Evolutionary conservation across 2,888 invertebrate genomes (phyloP), one percentile per base, ranked within the genome.

Genomic region (Synergus itoensis): DNA sequence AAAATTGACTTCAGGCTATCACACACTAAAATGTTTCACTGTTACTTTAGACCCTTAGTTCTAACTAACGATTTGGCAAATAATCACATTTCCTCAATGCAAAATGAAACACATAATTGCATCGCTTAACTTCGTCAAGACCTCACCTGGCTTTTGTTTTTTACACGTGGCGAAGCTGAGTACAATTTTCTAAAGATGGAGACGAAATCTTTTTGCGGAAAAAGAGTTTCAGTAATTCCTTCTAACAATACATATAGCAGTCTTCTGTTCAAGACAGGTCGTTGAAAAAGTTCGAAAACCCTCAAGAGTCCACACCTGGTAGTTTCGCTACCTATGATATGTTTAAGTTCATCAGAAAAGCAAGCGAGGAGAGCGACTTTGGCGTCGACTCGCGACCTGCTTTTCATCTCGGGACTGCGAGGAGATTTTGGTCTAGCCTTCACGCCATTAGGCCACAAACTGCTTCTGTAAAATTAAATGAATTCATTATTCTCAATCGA

Each of bases 241-340:
- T 98, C 98, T 40, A 98, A 93, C 43, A 98, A 92, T 18, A 98
- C 97, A 89, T 97, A 96, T 76, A 96, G 93, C 77, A 98, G 93
- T 87, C 98, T 94, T 89, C 95, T 94, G 92, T 99, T 99, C 79
- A 98, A 94, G 86, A 96, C 95, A 84, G 96, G 95, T 86, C 96
- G 95, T 93, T 98, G 98, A 87, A 98, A 96, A 87, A 98, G 94
- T 89, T 98, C 97, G 91, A 98, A 98, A 41, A 98, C 95, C 16
- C 96, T 95, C 77, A 97, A 93, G 16, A 98, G 93, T 5, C 98
- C 98, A 85, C 96, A 94, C 36, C 97, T 94, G 4, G 97, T 97
- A 2, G 98, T 97, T 89, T 98, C 98, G 64, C 96, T 96, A 0
- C 98, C 98, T 79, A 98, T 96, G 86, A 99, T 95, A 89, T 97